Conservation (phyloP, 1,140 invertebrate species). For the Heliconius eleuchia region DNA sequence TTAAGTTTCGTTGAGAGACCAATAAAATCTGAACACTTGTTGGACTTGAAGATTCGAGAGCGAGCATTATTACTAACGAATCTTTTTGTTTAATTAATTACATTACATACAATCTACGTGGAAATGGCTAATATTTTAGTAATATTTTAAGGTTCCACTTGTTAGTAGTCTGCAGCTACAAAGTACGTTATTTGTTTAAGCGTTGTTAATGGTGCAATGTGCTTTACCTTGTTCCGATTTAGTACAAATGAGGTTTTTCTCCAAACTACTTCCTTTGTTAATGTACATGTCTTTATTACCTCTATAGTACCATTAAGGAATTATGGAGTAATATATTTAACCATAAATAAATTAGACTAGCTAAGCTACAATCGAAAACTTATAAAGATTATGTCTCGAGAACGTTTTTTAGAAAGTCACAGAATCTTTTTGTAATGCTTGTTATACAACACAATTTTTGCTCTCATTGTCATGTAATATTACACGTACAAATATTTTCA, state of each 20-base stretch:
- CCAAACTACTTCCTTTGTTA: slow-evolving; percentile 35
- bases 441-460: too few species aligned
- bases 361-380: neutral
- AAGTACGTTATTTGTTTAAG: slow-evolving; percentile 14
- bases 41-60: slow-evolving; percentile 21
- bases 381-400: neutral
- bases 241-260: slow-evolving; percentile 37
- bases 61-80: slow-evolving; percentile 18
- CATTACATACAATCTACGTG: neutral
- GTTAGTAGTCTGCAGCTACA: neutral
- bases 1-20: slow-evolving; percentile 33
- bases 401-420: neutral
- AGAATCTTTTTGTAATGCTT: neutral
- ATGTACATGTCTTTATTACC: slow-evolving; percentile 39
- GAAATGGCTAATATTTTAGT: neutral
- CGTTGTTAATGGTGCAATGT: slow-evolving; percentile 17
- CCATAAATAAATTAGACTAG: neutral
- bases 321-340: slow-evolving; percentile 41
- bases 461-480: too few species aligned
- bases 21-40: slow-evolving; percentile 29
- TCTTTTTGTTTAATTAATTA: neutral
- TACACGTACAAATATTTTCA: too few species aligned
- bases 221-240: slow-evolving; percentile 37
- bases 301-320: slow-evolving; percentile 50
- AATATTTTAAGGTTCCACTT: neutral